Base-by-base conservation (phyloP, 2,888 invertebrate species). In the Aspidiotus rigidus region DNA sequence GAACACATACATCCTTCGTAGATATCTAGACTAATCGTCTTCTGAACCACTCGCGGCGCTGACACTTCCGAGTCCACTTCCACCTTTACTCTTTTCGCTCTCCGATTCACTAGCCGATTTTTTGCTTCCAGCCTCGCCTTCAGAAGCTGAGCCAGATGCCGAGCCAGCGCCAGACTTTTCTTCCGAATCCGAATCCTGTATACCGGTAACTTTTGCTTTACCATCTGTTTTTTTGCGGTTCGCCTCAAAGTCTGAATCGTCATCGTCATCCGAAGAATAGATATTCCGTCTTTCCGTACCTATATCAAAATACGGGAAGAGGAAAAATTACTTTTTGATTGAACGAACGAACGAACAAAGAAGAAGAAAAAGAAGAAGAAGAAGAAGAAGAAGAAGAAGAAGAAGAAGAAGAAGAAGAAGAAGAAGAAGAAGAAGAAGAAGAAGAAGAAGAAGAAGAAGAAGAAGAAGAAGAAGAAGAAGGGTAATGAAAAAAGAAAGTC, bases 201-300 rank as follows among this genome's bases (percentile, higher is more conserved):
- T 39, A 3, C n/a, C 42, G n/a, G n/a, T n/a, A n/a, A n/a, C n/a
- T 62, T 8, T n/a, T 2, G 8, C 7, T 62, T 62, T 10, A n/a
- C 17, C 9, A 1, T 56, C 44, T 11, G 39, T 42, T 44, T 62
- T 53, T n/a, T 69, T 69, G 13, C 62, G 62, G 53, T 62, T 62
- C 8, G 69, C 40, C 56, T 62, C 62, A 9, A 57, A 57, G 40
- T 69, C 69, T n/a, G 62, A 62, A 15, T 69, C 69, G 28, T 53
- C 59, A 44, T 63, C 63, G 39, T 69, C 69, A 54, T 69, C 69
- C 15, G 69, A 69, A n/a, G 69, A 62, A 28, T 69, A 69, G 13
- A 69, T 69, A 42, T 69, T 69, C 8, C 63, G 40, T 28, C 69
- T 28, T 28, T 28, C 28, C 28, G 28, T 28, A 28, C 28, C 28